These are phyloP conservation scores for Emydocephalus ijimae DNA, from an alignment of 2,113 vertebrate species.

Conservation along the genomic window DNA sequence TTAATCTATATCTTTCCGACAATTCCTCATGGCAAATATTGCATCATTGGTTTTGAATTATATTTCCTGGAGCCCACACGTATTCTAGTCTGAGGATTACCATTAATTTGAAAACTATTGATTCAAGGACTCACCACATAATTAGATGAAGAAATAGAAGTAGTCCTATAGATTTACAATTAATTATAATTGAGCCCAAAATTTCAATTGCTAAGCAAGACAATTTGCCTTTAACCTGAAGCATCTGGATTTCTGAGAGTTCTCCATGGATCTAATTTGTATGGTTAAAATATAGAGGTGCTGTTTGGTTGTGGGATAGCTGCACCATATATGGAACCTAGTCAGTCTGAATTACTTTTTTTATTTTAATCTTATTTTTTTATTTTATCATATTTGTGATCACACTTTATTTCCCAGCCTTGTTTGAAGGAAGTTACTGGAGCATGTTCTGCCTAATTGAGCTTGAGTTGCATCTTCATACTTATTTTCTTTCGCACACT, in stretches of 20 bases:
- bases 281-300: constrained; percentile 8
- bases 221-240: background rate
- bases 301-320: background rate
- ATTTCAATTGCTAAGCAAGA: background rate
- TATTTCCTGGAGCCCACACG: background rate
- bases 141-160: background rate
- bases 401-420: constrained; percentile 40
- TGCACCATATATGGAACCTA: constrained; percentile 9
- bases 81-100: background rate
- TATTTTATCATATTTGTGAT: constrained; percentile 44
- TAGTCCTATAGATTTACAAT: background rate
- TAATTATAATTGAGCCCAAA: background rate
- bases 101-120: background rate
- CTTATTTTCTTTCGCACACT: background rate
- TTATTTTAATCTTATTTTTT: constrained; percentile 38
- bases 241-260: background rate
- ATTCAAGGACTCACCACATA: background rate
- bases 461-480: background rate
- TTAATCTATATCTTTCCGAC: background rate
- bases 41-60: background rate
- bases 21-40: background rate
- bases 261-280: background rate
- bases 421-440: constrained; percentile 35
- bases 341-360: constrained; percentile 30
- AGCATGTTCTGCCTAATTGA: constrained; percentile 8